Conservation (phyloP, 2,888 invertebrate genomes). For the Lasioglossum calceatum region DNA sequence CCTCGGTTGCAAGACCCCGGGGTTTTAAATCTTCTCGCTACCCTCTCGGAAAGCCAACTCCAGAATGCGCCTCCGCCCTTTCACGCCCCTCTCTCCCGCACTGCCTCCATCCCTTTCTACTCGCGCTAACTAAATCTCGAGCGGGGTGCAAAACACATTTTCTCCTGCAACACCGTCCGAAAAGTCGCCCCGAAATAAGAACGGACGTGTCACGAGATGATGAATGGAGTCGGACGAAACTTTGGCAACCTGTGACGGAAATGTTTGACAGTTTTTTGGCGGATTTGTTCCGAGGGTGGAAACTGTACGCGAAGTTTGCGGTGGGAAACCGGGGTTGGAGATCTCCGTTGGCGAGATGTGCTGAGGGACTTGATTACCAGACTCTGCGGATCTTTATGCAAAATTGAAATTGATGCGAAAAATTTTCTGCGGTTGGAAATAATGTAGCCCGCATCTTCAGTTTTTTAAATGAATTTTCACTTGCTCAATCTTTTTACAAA, state of each 20-base stretch:
- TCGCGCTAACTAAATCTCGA: not conserved
- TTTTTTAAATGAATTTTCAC: too few relatives aligned
- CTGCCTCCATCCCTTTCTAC: not conserved
- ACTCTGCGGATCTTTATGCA: too few relatives aligned
- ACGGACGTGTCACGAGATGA: not conserved
- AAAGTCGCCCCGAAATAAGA: not conserved
- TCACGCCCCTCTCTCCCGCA: not conserved
- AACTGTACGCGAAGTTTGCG: not conserved
- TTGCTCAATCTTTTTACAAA: too few relatives aligned
- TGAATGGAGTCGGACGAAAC: not conserved
- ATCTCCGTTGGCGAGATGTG: too few relatives aligned
- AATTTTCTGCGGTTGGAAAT: too few relatives aligned
- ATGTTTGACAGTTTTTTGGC: not conserved
- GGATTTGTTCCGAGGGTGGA: not conserved
- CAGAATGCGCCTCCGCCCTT: not conserved
- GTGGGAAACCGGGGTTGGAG: too few relatives aligned
- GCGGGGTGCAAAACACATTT: not conserved
- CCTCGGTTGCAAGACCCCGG: slow-evolving; percentile 1
- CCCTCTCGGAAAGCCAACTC: slow-evolving; percentile 1
- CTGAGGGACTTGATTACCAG: too few relatives aligned
- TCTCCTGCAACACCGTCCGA: not conserved
- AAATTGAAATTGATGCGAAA: too few relatives aligned
- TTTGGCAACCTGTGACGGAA: not conserved
- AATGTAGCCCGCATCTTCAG: rapidly evolving
- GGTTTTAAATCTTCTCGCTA: slow-evolving; percentile 10